A percentile compares a stretch with the other conserved stretches of the same genome.
These are phyloP conservation scores for Pollenia griseotomentosa DNA, from an alignment of 2,888 invertebrate genomes.

Conservation along the genomic window DNA sequence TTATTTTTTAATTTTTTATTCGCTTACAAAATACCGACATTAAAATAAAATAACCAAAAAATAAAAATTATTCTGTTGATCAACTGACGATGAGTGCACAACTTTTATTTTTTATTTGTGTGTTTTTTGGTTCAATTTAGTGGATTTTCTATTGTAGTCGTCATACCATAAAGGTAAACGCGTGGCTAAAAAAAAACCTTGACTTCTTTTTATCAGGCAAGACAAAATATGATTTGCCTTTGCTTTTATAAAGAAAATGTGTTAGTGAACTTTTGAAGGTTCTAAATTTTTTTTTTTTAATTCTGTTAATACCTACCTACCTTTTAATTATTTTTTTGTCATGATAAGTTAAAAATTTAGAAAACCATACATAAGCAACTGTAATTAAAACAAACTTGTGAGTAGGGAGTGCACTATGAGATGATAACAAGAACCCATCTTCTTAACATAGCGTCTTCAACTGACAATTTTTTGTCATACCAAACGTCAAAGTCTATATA, in stretches of 20 bases:
- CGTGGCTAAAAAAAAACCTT: constrained; percentile 65
- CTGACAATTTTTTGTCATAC: too few species aligned
- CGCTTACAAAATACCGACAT: too few species aligned
- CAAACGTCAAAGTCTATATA: too few species aligned
- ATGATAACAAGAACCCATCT: too few species aligned
- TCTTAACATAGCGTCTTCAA: too few species aligned
- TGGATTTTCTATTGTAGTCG: constrained; percentile 5
- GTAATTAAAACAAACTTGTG: too few species aligned
- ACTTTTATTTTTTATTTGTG: constrained; percentile 21
- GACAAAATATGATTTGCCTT: constrained; percentile 6
- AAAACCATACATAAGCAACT: not conserved
- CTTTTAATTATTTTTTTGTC: not conserved
- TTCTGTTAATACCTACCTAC: not conserved
- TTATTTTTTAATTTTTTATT: too few species aligned
- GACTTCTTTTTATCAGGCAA: constrained; percentile 43
- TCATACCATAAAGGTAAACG: constrained; percentile 35
- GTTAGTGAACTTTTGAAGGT: constrained; percentile 54
- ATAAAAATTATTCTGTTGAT: constrained; percentile 1
- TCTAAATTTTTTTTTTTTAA: not conserved
- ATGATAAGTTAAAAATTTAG: not conserved
- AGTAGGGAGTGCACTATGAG: too few species aligned
- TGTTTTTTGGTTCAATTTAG: constrained; percentile 38
- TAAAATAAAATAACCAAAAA: not conserved
- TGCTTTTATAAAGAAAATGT: constrained; percentile 1
- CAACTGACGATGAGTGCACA: too few species aligned